Conservation (phyloP, 1,140 invertebrate species). For the Tetragnatha versicolor region DNA sequence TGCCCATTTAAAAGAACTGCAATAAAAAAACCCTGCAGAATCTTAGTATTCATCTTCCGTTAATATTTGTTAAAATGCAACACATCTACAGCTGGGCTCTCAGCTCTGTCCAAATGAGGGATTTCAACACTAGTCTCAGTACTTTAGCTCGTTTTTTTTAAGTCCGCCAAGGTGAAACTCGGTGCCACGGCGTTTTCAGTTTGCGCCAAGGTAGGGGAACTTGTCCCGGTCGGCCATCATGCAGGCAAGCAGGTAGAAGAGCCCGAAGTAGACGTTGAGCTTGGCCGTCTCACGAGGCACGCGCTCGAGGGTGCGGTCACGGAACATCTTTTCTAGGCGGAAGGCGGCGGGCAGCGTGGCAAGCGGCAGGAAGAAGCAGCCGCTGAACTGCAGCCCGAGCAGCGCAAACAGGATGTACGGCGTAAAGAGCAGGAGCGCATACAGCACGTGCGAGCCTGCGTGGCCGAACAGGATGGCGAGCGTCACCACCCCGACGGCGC, state of each 20-base stretch:
- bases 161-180: too few species aligned
- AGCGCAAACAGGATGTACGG: conserved; percentile 91
- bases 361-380: conserved; percentile 87
- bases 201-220: conserved; percentile 52
- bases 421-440: conserved; percentile 87
- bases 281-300: conserved; percentile 88
- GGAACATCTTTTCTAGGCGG: conserved; percentile 87
- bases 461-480: conserved; percentile 91
- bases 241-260: conserved; percentile 81
- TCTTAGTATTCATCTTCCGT: too few species aligned
- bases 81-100: too few species aligned
- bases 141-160: too few species aligned
- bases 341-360: conserved; percentile 87
- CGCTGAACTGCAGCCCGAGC: conserved; percentile 76
- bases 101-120: too few species aligned
- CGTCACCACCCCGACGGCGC: conserved; percentile 86
- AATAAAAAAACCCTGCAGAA: too few species aligned
- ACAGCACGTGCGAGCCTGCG: conserved; percentile 88
- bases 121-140: too few species aligned
- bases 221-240: conserved; percentile 56
- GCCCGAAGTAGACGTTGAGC: conserved; percentile 88
- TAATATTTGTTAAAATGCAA: too few species aligned
- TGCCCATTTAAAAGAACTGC: too few species aligned
- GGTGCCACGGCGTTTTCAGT: conserved; percentile 3
- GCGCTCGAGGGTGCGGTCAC: conserved; percentile 77